phyloP scores from a whole-genome alignment of 2,797 vertebrate species.

The Pipistrellus pipistrellus region DNA sequence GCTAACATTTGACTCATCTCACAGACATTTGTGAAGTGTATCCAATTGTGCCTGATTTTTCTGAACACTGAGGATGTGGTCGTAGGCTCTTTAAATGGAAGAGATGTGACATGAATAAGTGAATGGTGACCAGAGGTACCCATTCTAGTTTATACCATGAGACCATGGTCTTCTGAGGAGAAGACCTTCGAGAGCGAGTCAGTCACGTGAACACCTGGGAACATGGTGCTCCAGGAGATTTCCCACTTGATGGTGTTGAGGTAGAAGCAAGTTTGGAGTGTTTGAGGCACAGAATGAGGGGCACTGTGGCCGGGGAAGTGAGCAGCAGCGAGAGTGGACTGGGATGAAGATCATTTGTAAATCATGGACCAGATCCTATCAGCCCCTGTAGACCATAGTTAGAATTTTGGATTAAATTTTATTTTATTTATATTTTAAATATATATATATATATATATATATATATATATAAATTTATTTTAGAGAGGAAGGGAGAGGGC shows the following conservation, averaged over 20 bases:
- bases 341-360: background rate
- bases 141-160: background rate
- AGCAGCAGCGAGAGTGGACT: background rate
- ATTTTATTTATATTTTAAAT: background rate
- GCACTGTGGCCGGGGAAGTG: background rate
- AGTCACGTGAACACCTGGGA: background rate
- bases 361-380: background rate
- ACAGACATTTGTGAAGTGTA: background rate
- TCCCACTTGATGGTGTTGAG: background rate
- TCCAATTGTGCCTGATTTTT: background rate
- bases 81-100: background rate
- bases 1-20: background rate
- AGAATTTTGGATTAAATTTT: constrained; percentile 38
- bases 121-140: background rate
- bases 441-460: too few species aligned
- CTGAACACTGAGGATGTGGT: background rate
- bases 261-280: background rate
- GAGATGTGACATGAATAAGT: background rate
- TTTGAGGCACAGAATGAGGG: background rate
- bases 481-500: too few species aligned
- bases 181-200: background rate
- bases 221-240: background rate
- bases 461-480: too few species aligned
- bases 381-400: background rate
- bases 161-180: background rate